These are phyloP conservation scores for Proales similis DNA, from an alignment of 1,140 invertebrate genomes.

Conservation along the genomic window DNA sequence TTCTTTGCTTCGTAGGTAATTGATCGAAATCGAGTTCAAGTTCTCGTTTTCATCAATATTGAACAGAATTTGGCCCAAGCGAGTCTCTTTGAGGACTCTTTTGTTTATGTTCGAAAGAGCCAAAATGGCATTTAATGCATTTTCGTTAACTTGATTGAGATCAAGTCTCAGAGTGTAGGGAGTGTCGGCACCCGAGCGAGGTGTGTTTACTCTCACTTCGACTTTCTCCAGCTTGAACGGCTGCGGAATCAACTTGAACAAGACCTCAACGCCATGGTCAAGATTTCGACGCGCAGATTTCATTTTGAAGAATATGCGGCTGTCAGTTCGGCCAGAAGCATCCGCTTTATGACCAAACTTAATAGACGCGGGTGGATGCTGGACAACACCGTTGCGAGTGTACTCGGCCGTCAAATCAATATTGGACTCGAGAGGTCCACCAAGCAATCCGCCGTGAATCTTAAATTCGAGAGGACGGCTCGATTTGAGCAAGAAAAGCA, in stretches of 20 bases:
- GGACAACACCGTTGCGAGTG: background rate
- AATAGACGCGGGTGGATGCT: background rate
- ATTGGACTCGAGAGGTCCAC: conserved; percentile 7
- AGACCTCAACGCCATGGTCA: conserved; percentile 1
- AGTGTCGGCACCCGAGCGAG: no score
- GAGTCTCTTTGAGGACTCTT: no score
- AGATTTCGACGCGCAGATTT: background rate
- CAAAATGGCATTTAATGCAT: no score
- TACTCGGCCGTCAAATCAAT: conserved; percentile 3
- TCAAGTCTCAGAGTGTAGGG: no score
- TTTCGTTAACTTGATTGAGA: no score
- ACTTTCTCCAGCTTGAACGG: background rate
- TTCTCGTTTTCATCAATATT: no score
- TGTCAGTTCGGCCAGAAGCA: background rate
- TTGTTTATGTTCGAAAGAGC: no score
- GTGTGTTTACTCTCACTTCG: conserved; percentile 14
- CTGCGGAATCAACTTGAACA: background rate
- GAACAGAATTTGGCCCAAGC: no score
- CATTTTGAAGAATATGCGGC: background rate
- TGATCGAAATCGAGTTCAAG: no score
- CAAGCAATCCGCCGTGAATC: background rate
- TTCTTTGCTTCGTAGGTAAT: no score
- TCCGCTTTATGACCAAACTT: conserved; percentile 1
- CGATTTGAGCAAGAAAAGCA: no score
- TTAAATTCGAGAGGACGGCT: background rate